Conservation (phyloP, 2,113 vertebrate genomes). For the Numida meleagris region DNA sequence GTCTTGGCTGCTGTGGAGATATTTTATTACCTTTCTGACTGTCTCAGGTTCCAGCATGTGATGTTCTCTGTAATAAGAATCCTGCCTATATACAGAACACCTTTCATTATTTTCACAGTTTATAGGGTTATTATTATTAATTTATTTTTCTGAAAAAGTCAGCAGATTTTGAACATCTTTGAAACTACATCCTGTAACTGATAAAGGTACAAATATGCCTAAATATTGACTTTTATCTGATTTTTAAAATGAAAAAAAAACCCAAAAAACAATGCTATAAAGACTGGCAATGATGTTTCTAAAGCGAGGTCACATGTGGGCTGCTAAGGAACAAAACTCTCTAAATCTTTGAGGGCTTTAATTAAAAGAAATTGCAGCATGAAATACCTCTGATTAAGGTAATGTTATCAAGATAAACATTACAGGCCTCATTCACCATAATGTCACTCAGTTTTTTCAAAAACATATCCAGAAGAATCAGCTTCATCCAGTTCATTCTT, state of each 20-base stretch:
- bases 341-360: not conserved
- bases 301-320: not conserved
- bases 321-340: not conserved
- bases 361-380: not conserved
- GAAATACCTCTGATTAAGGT: not conserved
- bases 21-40: slow-evolving; percentile 27
- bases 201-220: not conserved
- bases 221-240: not conserved
- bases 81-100: not conserved
- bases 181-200: not conserved
- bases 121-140: not conserved
- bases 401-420: not conserved
- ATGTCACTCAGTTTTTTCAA: not conserved
- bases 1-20: not conserved
- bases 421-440: not conserved
- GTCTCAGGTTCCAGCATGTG: not conserved
- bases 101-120: slow-evolving; percentile 29
- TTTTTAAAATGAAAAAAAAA: not conserved
- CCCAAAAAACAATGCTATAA: not conserved
- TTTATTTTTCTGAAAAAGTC: not conserved
- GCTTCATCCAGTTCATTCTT: no score
- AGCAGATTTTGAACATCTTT: not conserved
- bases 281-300: not conserved
- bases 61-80: not conserved
- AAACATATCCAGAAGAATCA: not conserved